Conservation (phyloP, 2,797 vertebrate species). For the Crenuchus spilurus region DNA sequence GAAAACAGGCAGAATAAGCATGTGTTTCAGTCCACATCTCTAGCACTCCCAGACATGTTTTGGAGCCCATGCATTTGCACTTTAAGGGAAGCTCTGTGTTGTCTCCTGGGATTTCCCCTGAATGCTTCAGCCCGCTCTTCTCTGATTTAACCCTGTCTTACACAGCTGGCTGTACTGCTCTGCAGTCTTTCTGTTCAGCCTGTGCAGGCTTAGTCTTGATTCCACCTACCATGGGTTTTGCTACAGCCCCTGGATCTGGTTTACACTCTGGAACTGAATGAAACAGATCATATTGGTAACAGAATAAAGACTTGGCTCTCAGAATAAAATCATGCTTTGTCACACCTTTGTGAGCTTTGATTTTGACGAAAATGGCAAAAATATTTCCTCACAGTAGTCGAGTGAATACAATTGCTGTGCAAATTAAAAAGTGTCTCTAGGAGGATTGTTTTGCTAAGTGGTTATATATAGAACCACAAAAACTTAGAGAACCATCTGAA, state of each 20-base stretch:
- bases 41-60: neutral
- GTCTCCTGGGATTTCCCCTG: constrained; percentile 18
- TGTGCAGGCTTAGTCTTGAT: constrained; percentile 12
- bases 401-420: too few species aligned
- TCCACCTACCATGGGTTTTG: neutral
- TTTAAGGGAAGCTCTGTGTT: constrained; percentile 15
- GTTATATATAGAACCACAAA: too few species aligned
- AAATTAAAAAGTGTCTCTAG: too few species aligned
- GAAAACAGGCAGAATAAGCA: neutral
- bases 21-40: neutral
- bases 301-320: neutral
- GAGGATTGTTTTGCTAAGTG: too few species aligned
- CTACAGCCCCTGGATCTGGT: constrained; percentile 1
- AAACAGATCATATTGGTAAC: constrained; percentile 1
- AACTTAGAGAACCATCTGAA: too few species aligned
- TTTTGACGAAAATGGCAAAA: neutral
- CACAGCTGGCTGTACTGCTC: neutral
- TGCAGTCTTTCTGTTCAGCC: neutral
- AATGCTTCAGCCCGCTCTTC: constrained; percentile 9
- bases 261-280: neutral
- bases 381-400: too few species aligned
- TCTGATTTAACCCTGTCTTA: constrained; percentile 27
- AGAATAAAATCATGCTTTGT: neutral
- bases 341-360: neutral
- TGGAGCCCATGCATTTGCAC: constrained; percentile 13